These are phyloP conservation scores for Sinelater perroti DNA, from an alignment of 2,888 invertebrate species.

Conservation along the genomic window DNA sequence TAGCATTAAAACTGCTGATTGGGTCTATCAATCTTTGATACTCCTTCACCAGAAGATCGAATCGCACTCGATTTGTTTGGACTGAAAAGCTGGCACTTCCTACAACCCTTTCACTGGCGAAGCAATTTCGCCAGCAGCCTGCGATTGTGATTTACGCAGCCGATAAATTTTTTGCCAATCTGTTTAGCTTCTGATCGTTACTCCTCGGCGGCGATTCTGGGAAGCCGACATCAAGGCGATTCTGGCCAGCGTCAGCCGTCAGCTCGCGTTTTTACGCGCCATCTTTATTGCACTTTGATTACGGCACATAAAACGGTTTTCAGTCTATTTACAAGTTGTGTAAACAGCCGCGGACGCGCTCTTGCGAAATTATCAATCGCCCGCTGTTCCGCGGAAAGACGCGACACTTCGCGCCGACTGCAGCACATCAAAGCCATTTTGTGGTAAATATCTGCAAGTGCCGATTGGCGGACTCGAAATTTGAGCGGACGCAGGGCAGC, in stretches of 20 bases:
- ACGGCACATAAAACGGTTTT: constrained; percentile 38
- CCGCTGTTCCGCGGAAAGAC: constrained; percentile 24
- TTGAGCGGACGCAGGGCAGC: not conserved
- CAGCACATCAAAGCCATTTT: not conserved
- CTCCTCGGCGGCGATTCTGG: constrained; percentile 20
- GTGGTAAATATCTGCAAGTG: not conserved
- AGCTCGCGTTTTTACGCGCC: constrained; percentile 37
- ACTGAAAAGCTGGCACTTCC: too few species aligned
- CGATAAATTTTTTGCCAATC: constrained; percentile 2
- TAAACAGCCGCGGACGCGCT: constrained; percentile 30
- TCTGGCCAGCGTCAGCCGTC: constrained; percentile 40
- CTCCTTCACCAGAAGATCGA: too few species aligned
- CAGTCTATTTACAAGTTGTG: constrained; percentile 32
- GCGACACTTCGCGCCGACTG: constrained; percentile 9
- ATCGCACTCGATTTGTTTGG: too few species aligned
- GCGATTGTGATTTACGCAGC: not conserved
- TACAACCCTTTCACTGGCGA: too few species aligned
- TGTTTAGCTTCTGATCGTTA: constrained; percentile 8
- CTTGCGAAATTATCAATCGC: constrained; percentile 33
- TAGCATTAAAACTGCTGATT: too few species aligned
- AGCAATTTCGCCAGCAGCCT: too few species aligned
- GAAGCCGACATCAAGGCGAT: constrained; percentile 30
- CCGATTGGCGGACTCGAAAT: not conserved
- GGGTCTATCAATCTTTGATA: too few species aligned
- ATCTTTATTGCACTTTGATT: constrained; percentile 41